Percentiles rank a stretch among this genome's conserved stretches.
Evolutionary conservation across 1,140 invertebrate species (phyloP).

Genomic region (Drosophila seguyi): DNA sequence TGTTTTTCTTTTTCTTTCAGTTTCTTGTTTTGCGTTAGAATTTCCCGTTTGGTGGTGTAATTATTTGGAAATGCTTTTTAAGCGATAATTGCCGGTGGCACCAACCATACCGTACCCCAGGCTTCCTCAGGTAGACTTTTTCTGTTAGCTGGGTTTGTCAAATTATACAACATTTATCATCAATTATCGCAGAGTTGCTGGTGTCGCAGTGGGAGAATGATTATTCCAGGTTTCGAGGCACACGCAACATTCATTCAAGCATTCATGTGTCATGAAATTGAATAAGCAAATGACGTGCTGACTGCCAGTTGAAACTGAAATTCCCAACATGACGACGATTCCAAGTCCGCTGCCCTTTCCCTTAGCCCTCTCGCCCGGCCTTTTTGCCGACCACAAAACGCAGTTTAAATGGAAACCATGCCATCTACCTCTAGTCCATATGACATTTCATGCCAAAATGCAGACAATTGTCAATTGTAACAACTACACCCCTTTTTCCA

Average conservation of each 20-base stretch:
- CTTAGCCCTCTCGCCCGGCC: background rate
- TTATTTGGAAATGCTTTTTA: conserved; percentile 82
- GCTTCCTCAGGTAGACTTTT: conserved; percentile 42
- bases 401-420: conserved; percentile 65
- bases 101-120: conserved; percentile 16
- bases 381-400: conserved; percentile 68
- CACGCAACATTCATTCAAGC: conserved; percentile 67
- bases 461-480: conserved; percentile 79
- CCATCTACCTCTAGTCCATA: conserved; percentile 39
- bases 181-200: conserved; percentile 74
- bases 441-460: conserved; percentile 81
- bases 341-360: conserved; percentile 37
- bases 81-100: conserved; percentile 80
- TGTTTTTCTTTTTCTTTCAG: background rate
- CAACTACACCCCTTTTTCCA: conserved; percentile 71
- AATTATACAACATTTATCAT: conserved; percentile 84
- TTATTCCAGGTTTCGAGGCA: conserved; percentile 63
- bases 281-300: conserved; percentile 83
- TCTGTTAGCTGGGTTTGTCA: conserved; percentile 66
- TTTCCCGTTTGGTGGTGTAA: conserved; percentile 56
- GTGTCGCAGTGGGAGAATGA: conserved; percentile 66
- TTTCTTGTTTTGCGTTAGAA: conserved; percentile 33
- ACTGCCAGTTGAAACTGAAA: conserved; percentile 74
- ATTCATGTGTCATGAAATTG: conserved; percentile 80
- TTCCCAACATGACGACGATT: conserved; percentile 49